A percentile compares a stretch with the other conserved stretches of the same genome.
These are phyloP conservation scores for Mobula hypostoma DNA, from an alignment of 2,113 vertebrate genomes.

Conservation along the genomic window DNA sequence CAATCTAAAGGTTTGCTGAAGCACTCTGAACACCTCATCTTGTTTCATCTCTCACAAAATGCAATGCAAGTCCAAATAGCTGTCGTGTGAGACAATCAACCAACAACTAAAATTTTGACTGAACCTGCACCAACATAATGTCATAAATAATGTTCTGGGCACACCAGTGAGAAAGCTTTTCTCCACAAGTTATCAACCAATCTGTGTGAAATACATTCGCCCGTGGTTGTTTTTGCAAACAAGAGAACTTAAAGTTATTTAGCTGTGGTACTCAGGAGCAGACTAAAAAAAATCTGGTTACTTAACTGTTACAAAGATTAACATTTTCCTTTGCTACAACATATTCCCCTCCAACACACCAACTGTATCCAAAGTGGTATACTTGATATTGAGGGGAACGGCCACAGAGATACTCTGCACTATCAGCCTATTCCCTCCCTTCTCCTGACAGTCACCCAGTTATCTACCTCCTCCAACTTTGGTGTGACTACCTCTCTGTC, in stretches of 20 bases:
- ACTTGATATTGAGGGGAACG: too few species aligned
- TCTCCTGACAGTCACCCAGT: too few species aligned
- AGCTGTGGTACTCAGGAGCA: neutral
- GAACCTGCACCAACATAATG: neutral
- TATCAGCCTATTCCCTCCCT: too few species aligned
- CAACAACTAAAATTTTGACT: neutral
- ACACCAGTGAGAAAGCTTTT: neutral
- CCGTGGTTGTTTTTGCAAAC: neutral
- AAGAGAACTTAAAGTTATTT: neutral
- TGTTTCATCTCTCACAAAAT: neutral
- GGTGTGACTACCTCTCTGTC: too few species aligned
- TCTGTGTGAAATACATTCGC: neutral
- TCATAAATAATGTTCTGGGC: neutral
- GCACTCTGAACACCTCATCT: neutral
- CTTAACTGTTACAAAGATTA: neutral
- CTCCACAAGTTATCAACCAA: conserved; percentile 15
- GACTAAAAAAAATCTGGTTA: too few species aligned
- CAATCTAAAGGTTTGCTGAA: neutral
- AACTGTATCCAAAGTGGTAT: too few species aligned
- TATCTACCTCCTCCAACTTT: too few species aligned
- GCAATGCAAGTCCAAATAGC: neutral
- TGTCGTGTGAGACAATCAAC: neutral
- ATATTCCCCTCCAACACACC: too few species aligned
- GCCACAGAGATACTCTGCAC: too few species aligned
- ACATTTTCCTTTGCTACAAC: neutral